Base-by-base conservation (phyloP, 2,888 invertebrate genomes). In the Eupelmus urozonus region DNA sequence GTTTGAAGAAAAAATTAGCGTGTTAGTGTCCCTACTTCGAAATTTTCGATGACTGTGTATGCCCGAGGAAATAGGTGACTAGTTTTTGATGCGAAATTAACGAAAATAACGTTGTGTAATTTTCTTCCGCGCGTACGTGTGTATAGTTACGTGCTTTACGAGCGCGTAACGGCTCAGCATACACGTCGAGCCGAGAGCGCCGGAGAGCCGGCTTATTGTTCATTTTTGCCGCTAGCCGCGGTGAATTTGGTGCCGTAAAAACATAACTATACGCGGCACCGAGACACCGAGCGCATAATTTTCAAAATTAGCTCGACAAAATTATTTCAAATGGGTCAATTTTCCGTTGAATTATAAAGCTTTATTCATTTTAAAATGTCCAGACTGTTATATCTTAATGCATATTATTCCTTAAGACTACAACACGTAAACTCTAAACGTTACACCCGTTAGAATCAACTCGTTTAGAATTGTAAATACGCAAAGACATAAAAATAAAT, bases 281-380 rank as follows among this genome's bases (percentile, higher is more conserved):
- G 57, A n/a, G n/a, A 29, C 13, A 34, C n/a, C 57, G 42, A 69
- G 59, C 3, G 3, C 5, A 25, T 42, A 70, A 69, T 76, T 76
- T 63, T 5, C 18, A 25, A 59, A 71, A 76, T 71, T 71, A 65
- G 57, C 71, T 13, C 40, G 18, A 62, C 49, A 71, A 60, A 71
- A 76, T 71, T 71, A 18, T 71, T 71, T 66, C n/a, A 16, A 65
- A 71, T 71, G 71, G 57, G 65, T 76, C 62, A 63, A 76, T 76
- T n/a, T n/a, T n/a, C n/a, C n/a, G n/a, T n/a, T n/a, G n/a, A n/a
- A n/a, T n/a, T n/a, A n/a, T n/a, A n/a, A n/a, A n/a, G n/a, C n/a
- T n/a, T n/a, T n/a, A n/a, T n/a, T n/a, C n/a, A n/a, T n/a, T n/a
- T n/a, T n/a, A n/a, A n/a, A n/a, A n/a, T n/a, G n/a, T n/a, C n/a